Evolutionary conservation across 2,888 invertebrate genomes (phyloP).

Genomic region (Blastobasis adustella): DNA sequence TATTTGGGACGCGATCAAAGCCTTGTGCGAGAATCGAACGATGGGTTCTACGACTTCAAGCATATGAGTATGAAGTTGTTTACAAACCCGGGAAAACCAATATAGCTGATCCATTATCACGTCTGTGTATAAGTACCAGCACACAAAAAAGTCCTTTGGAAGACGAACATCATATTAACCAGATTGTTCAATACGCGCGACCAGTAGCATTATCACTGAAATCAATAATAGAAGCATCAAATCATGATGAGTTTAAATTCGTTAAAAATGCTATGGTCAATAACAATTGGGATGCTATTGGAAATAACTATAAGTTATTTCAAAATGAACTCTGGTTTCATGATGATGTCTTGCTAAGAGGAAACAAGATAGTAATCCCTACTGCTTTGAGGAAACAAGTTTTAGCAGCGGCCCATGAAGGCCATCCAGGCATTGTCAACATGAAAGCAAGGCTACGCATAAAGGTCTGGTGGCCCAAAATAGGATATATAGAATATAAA

Average conservation of each 20-base stretch:
- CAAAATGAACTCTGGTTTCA: slow-evolving; percentile 2
- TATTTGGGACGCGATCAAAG: slow-evolving; percentile 20
- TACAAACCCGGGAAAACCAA: slow-evolving; percentile 1
- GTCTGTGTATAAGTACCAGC: slow-evolving; percentile 7
- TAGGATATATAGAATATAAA: too few relatives aligned
- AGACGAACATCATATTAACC: too few relatives aligned
- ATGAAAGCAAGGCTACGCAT: too few relatives aligned
- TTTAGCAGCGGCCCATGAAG: slow-evolving; percentile 9
- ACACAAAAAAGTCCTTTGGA: too few relatives aligned
- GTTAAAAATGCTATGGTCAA: not conserved
- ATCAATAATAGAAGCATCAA: too few relatives aligned
- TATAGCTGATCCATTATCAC: not conserved
- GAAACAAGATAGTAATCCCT: slow-evolving; percentile 6
- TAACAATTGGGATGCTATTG: not conserved
- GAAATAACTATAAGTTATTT: not conserved
- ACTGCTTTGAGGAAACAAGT: slow-evolving; percentile 6
- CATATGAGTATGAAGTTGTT: not conserved
- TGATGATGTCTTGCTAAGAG: slow-evolving; percentile 2
- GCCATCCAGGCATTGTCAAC: slow-evolving; percentile 19
- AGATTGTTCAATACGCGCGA: too few relatives aligned
- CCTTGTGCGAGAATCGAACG: not conserved
- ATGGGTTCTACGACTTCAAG: not conserved
- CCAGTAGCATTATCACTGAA: too few relatives aligned
- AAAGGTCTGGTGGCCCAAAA: slow-evolving; percentile 12
- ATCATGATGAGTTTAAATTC: not conserved